Evolutionary conservation across 2,113 vertebrate genomes (phyloP), one percentile per base, ranked within the genome.

Genomic region (Antechinus flavipes): DNA sequence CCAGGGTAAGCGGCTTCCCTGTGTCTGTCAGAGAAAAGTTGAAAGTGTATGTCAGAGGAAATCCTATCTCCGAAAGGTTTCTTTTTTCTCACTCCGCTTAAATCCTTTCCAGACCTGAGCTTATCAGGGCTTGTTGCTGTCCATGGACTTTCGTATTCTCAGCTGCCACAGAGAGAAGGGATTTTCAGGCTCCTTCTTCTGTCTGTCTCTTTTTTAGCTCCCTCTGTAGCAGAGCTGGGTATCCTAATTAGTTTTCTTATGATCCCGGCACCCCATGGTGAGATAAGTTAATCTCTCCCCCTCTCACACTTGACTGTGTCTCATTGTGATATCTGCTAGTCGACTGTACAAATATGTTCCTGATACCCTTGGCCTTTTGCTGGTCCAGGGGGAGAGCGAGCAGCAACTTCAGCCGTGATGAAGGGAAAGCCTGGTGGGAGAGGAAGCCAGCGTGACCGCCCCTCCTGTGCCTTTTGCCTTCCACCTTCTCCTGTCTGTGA

Each of bases 231-330:
- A 89, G 95, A 97, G 92, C 94, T 97, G n/a, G 94, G 61, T 91
- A 94, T 97, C 96, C 94, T 97, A 97, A 95, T 98, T 97, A 84
- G 68, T 84, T 84, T 84, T 42, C 68, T 84, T 84, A 95, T 96
- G 97, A 97, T 95, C 61, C 89, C 56, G 93, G 91, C 93, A 30
- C 93, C 2, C 93, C 2, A 95, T 94, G 93, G 90, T 93, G 47
- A 96, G 95, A 95, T 92, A 96, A 94, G 91, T 98, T 96, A 96
- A 95, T 97, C 89, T 93, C 94, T 97, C 68, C 68, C 68, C 68
- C 68, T 42, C 68, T 84, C 68, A 84, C 68, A 84, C 68, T 84
- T 84, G 68, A 84, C 68, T 84, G 25, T 84, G 68, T 35, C 68
- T 84, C 68, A 84, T 84, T 84, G 68, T 58, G 30, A 30, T 56